phyloP scores from a whole-genome alignment of 2,888 invertebrate genomes.

The Thyatira batis region DNA sequence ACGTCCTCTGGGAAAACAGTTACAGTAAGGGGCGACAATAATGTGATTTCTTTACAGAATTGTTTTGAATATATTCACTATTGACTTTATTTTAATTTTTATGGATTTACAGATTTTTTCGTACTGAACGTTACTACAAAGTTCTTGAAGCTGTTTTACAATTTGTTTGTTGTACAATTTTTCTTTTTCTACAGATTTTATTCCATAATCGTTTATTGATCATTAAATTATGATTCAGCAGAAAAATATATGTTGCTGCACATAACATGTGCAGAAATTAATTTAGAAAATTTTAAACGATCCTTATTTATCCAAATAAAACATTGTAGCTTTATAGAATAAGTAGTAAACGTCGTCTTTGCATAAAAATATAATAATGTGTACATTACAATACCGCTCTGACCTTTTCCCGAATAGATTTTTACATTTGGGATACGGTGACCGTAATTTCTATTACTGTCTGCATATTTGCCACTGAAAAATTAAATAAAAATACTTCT shows the following conservation, averaged over 20 bases:
- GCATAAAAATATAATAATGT: slow-evolving; percentile 49
- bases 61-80: neutral
- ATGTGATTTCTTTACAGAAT: slow-evolving; percentile 26
- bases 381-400: slow-evolving; percentile 53
- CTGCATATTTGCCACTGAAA: slow-evolving; percentile 23
- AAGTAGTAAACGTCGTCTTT: slow-evolving; percentile 12
- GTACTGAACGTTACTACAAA: too few species aligned
- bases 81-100: too few species aligned
- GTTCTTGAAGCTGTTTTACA: too few species aligned
- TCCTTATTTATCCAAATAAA: neutral
- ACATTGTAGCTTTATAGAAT: neutral
- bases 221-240: too few species aligned
- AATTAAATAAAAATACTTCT: neutral
- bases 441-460: slow-evolving; percentile 29
- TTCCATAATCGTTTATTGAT: too few species aligned
- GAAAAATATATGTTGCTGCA: too few species aligned
- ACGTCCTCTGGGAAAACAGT: slow-evolving; percentile 63
- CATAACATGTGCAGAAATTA: too few species aligned
- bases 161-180: too few species aligned
- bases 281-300: too few species aligned
- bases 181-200: too few species aligned
- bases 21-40: slow-evolving; percentile 34
- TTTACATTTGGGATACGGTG: slow-evolving; percentile 48
- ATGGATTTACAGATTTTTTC: too few species aligned
- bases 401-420: slow-evolving; percentile 62